Base-by-base conservation (phyloP, 37 sponge, comb jelly and placozoan species). In the Beroe forskalii region DNA sequence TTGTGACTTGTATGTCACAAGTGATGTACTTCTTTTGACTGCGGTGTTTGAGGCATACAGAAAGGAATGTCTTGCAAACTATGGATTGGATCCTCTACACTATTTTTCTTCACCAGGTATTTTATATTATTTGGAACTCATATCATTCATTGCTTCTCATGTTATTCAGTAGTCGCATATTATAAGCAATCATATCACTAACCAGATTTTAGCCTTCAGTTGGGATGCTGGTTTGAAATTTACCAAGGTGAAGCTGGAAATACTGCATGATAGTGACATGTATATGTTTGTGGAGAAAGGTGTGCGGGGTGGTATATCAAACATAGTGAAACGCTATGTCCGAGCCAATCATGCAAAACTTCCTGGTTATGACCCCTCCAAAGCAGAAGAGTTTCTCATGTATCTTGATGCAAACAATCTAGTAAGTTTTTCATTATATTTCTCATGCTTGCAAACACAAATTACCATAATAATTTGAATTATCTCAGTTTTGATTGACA, bases 211-310 rank as follows among this genome's bases (percentile, higher is more conserved):
- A n/a, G n/a, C n/a, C n/a, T n/a, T n/a, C n/a, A n/a, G n/a, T n/a
- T 90, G 64, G 64, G 90, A 90, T 90, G 90, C 90, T 3, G 62
- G 61, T 19, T 32, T 62, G 67, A 90, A 90, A n/a, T 39, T 62
- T 38, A 35, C 24, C 9, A 63, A 62, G 32, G 67, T 90, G 19
- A 40, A 60, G 27, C 28, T 90, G 27, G 90, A 90, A n/a, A 12
- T 35, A 14, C 22, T 90, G 2, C 28, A 12, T 62, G 67, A 89
- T 27, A 6, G 4, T 17, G 89, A 90, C 37, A 22, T 37, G 90
- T 90, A 63, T 24, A 36, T 40, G 12, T 90, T 90, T 27, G 22
- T 62, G 19, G 67, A 90, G 40, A 9, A 33, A 22, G 64, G 33
- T 2, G 67, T 35, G 19, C 4, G 90, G 20, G 90, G 90, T 27